Percentiles rank a stretch among this genome's conserved stretches.
Conservation (phyloP, 2,113 vertebrate genomes). For the Scartelaos histophorus region DNA sequence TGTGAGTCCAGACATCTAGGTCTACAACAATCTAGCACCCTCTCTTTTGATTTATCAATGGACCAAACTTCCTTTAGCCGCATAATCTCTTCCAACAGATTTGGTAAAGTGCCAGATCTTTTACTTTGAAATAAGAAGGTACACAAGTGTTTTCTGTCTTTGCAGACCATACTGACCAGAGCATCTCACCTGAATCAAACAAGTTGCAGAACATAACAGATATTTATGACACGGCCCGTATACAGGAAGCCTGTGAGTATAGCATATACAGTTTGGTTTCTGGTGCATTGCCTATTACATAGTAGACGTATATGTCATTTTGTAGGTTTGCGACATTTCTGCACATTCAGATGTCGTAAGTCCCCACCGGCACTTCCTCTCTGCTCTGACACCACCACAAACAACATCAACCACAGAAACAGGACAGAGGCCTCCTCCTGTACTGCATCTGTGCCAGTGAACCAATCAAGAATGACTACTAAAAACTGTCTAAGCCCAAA, state of each 20-base stretch:
- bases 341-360: conserved; percentile 73
- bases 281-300: neutral
- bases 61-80: conserved; percentile 76
- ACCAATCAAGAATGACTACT: conserved; percentile 34
- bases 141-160: no score
- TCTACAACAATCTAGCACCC: conserved; percentile 63
- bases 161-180: conserved; percentile 71
- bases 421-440: neutral
- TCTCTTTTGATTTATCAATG: conserved; percentile 68
- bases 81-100: conserved; percentile 71
- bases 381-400: conserved; percentile 67
- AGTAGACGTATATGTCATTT: neutral
- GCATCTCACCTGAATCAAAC: conserved; percentile 66
- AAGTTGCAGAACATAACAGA: conserved; percentile 83
- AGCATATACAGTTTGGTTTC: neutral
- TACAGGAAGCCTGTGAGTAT: conserved; percentile 83
- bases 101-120: conserved; percentile 70
- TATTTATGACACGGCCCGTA: conserved; percentile 81
- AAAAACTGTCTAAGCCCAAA: conserved; percentile 52
- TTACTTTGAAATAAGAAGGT: neutral
- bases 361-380: conserved; percentile 65
- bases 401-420: conserved; percentile 10
- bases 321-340: conserved; percentile 80
- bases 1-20: conserved; percentile 62
- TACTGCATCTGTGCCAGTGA: conserved; percentile 2